Evolutionary conservation across 2,797 vertebrate genomes (phyloP).

Genomic region (Mormyrus proboscirostris): DNA sequence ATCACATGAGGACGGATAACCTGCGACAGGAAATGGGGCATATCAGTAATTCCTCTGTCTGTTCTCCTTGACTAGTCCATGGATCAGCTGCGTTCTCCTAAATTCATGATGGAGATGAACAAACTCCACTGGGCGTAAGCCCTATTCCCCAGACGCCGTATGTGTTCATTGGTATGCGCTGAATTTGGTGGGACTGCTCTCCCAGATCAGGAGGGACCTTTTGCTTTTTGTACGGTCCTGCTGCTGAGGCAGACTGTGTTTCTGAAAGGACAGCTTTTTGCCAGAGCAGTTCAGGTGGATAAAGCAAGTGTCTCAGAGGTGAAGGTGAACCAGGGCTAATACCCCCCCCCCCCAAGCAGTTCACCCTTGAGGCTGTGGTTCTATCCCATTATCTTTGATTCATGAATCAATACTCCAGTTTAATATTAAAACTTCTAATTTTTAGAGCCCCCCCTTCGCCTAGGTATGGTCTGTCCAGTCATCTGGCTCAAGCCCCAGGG

Average conservation of each 20-base stretch:
- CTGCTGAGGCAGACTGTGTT: not conserved
- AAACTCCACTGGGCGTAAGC: not conserved
- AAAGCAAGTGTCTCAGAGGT: not conserved
- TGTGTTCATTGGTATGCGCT: not conserved
- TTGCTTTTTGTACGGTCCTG: not conserved
- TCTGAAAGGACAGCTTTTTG: not conserved
- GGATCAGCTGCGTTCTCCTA: not conserved
- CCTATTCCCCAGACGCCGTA: not conserved
- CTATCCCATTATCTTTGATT: slow-evolving; percentile 36
- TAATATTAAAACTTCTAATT: slow-evolving; percentile 42
- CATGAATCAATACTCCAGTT: slow-evolving; percentile 45
- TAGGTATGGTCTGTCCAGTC: slow-evolving; percentile 6
- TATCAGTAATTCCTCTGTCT: not conserved
- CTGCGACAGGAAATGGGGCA: not conserved
- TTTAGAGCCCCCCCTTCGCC: slow-evolving; percentile 21
- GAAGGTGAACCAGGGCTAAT: slow-evolving; percentile 24
- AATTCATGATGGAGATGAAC: slow-evolving; percentile 14
- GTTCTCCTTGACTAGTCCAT: not conserved
- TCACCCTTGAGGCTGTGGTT: slow-evolving; percentile 1
- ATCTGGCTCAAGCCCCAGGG: slow-evolving; percentile 16
- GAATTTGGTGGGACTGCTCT: not conserved
- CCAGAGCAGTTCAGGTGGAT: not conserved
- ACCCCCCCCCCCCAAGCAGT: slow-evolving; percentile 25
- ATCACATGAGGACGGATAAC: not conserved
- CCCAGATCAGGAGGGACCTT: not conserved